Evolutionary conservation across 2,888 invertebrate genomes (phyloP).

Genomic region (Nomada flava): DNA sequence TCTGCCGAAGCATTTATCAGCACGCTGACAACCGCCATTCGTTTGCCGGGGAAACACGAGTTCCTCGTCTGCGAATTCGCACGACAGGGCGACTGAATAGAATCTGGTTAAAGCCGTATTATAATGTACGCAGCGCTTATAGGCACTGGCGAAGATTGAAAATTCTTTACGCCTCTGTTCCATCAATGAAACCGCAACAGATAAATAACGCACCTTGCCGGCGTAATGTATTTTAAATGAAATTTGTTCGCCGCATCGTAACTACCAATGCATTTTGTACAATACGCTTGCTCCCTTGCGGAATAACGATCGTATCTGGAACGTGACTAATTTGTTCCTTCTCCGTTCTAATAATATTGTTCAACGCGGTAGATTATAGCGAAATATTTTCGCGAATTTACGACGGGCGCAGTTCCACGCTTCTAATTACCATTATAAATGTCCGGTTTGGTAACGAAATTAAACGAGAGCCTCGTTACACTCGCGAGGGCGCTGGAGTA

Average conservation of each 20-base stretch:
- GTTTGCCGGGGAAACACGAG: slow-evolving; percentile 41
- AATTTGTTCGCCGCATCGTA: too few species aligned
- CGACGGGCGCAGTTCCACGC: too few species aligned
- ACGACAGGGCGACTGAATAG: slow-evolving; percentile 26
- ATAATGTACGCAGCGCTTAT: too few species aligned
- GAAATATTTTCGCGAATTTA: neutral
- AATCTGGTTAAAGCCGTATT: slow-evolving; percentile 1
- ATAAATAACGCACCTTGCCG: too few species aligned
- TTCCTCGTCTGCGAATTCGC: slow-evolving; percentile 20
- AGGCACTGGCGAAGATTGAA: too few species aligned
- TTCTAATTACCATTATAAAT: slow-evolving; percentile 24
- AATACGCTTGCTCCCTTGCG: neutral
- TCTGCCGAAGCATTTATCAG: slow-evolving; percentile 50
- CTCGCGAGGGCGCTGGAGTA: neutral
- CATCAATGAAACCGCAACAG: neutral
- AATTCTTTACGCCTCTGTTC: neutral
- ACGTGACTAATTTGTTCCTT: neutral
- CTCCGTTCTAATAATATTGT: neutral
- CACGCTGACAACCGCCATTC: slow-evolving; percentile 43
- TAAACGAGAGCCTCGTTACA: slow-evolving; percentile 24
- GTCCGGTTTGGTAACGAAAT: slow-evolving; percentile 25
- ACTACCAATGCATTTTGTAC: neutral
- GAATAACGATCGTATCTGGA: neutral
- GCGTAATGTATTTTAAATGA: too few species aligned
- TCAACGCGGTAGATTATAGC: neutral